Evolutionary conservation across 2,797 vertebrate genomes (phyloP).

Genomic region (Sebastes dallii): DNA sequence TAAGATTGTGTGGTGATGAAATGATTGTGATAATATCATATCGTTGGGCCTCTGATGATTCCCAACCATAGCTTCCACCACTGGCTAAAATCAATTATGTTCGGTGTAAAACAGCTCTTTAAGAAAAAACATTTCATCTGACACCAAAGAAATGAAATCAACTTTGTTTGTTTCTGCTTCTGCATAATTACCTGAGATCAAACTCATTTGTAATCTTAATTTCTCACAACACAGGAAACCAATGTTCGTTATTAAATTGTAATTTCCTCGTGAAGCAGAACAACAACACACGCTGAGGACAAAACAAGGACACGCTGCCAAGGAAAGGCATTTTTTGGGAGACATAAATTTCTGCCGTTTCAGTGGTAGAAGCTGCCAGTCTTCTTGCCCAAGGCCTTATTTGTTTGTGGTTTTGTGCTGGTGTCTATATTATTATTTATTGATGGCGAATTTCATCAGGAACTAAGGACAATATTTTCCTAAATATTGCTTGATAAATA

Average conservation of each 20-base stretch:
- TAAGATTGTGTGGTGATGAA: no score
- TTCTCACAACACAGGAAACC: neutral
- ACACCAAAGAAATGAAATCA: neutral
- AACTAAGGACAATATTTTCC: neutral
- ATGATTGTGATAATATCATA: no score
- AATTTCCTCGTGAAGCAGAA: conserved; percentile 22
- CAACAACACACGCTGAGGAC: conserved; percentile 24
- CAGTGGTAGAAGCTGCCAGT: conserved; percentile 4
- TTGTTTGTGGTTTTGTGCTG: conserved; percentile 10
- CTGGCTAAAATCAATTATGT: neutral
- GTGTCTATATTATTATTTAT: conserved; percentile 29
- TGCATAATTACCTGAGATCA: conserved; percentile 26
- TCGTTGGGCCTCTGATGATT: no score
- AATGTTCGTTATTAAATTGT: conserved; percentile 23
- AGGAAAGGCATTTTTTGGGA: conserved; percentile 18
- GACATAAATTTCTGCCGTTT: conserved; percentile 22
- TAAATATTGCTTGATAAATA: conserved; percentile 14
- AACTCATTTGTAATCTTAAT: conserved; percentile 23
- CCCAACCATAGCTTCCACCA: neutral
- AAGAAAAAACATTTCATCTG: neutral
- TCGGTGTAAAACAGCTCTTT: neutral
- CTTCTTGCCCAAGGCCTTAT: conserved; percentile 1
- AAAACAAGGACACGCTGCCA: conserved; percentile 38
- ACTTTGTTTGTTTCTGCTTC: neutral
- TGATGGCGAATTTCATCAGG: conserved; percentile 9